Conservation (phyloP, 2,113 vertebrate species). For the Pogona vitticeps region DNA sequence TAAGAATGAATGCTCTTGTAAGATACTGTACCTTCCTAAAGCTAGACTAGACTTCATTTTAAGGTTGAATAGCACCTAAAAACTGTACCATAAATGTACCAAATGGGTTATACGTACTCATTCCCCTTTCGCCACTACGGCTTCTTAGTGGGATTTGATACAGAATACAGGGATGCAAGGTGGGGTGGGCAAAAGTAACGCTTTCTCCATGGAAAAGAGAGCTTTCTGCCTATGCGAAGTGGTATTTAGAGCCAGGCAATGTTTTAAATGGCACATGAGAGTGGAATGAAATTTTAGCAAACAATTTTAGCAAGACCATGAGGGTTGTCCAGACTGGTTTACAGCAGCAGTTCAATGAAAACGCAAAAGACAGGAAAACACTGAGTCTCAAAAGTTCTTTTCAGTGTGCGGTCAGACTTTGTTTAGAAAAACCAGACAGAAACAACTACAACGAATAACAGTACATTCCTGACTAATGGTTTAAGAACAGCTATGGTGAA, state of each 20-base stretch:
- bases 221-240: background rate
- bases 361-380: background rate
- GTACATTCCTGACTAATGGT: too few relatives aligned
- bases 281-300: background rate
- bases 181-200: too few relatives aligned
- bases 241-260: background rate
- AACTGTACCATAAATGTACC: background rate
- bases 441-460: background rate
- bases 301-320: background rate
- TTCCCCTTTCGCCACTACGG: too few relatives aligned
- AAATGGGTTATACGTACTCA: too few relatives aligned
- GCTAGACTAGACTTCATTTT: background rate
- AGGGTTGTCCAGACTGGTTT: background rate
- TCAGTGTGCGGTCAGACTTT: background rate
- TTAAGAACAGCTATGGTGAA: background rate
- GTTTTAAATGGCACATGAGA: background rate
- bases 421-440: background rate
- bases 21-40: background rate
- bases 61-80: background rate
- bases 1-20: background rate
- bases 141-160: background rate
- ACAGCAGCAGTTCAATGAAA: background rate
- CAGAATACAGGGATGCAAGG: background rate
- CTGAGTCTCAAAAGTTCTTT: background rate
- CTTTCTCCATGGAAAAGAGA: background rate